Evolutionary conservation across 2,888 invertebrate genomes (phyloP).

Genomic region (Sphecodes monilicornis): DNA sequence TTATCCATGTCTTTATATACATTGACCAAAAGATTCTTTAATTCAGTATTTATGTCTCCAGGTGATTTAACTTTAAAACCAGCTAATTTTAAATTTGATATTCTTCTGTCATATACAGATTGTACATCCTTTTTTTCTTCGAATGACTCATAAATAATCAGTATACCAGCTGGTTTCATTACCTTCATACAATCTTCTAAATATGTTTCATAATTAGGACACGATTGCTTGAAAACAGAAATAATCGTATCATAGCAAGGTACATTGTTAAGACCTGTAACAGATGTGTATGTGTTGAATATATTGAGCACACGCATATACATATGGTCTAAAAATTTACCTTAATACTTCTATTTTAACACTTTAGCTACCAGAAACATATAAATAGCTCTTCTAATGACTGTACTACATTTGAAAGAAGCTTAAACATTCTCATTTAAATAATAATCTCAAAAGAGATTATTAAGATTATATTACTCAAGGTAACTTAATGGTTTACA

Average conservation of each 20-base stretch:
- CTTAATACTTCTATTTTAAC: neutral
- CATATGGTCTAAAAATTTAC: neutral
- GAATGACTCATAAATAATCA: slow-evolving; percentile 86
- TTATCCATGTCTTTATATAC: slow-evolving; percentile 50
- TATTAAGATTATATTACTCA: neutral
- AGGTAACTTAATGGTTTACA: neutral
- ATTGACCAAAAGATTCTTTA: slow-evolving; percentile 40
- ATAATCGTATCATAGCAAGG: slow-evolving; percentile 88
- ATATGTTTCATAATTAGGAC: slow-evolving; percentile 84
- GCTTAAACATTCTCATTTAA: slow-evolving; percentile 17
- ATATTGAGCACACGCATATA: neutral
- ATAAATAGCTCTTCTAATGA: neutral
- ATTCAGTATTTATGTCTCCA: slow-evolving; percentile 27
- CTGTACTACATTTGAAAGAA: neutral
- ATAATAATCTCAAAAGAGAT: neutral
- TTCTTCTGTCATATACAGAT: slow-evolving; percentile 77
- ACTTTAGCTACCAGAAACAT: neutral
- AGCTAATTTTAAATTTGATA: slow-evolving; percentile 87
- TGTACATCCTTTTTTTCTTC: slow-evolving; percentile 67
- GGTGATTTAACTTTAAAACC: slow-evolving; percentile 86
- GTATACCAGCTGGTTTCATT: slow-evolving; percentile 88
- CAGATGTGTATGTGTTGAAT: neutral
- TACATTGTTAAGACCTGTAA: slow-evolving; percentile 40
- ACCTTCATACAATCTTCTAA: slow-evolving; percentile 87
- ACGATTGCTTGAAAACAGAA: slow-evolving; percentile 82